Base-by-base conservation (phyloP, 1,140 invertebrate genomes). In the Hirudo medicinalis region DNA sequence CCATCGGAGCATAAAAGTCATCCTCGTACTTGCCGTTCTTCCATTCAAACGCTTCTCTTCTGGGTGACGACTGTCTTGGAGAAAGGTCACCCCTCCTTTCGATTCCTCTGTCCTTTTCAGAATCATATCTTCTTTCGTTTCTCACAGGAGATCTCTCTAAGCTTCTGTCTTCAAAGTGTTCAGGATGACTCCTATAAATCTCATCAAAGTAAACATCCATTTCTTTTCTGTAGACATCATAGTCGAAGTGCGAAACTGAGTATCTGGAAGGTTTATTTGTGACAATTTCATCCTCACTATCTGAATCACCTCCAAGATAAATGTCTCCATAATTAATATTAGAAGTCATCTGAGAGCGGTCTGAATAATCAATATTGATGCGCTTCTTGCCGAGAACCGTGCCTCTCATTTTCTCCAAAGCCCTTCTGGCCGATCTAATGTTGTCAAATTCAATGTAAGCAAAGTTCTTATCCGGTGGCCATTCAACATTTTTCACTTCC, bases 401-500 rank as follows among this genome's bases (percentile, higher is more conserved):
- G 0, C 94, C 94, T 76, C 94, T 85, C 94, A 98, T 96, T 80
- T 96, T 93, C 80, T 96, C 94, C 0, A 94, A 92, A 60, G 94
- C 94, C 32, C 92, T 91, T 78, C 92, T 90, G 5, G 94, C 94
- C 70, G 93, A 93, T 84, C 97, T 93, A 75, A 96, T 92, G 0
- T 91, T 95, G 80, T 97, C 94, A 84, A 95, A 97, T 69, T 94
- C 84, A 78, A 97, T 95, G 78, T 94, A 97, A 11, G 92, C 93
- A 83, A 91, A 89, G 71, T 87, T 89, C 78, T 97, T 93, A 4
- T 91, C 91, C 60, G 76, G 75, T 69, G 79, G 78, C 80, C 80
- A 82, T 78, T 97, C 94, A 76, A 98, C 96, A 80, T 96, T 96
- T 78, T 96, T 92, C 72, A 99, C 97, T 0, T 91, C 92, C n/a